Evolutionary conservation across 2,888 invertebrate genomes (phyloP), one percentile per base, ranked within the genome.

Genomic region (Caenorhabditis sp.): DNA sequence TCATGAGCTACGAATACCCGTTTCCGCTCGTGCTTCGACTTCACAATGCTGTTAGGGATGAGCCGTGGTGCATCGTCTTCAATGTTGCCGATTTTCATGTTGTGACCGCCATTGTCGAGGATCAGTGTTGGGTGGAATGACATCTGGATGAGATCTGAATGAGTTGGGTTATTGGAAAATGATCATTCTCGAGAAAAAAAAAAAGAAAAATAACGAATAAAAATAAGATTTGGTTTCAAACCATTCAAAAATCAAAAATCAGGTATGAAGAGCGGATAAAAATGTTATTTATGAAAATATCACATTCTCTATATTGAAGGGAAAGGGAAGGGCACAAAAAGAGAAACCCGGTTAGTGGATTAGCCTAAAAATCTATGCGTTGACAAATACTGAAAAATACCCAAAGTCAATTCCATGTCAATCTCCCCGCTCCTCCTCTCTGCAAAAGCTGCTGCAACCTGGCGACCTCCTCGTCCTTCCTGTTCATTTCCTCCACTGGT

Each of bases 31-130:
- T 96, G 96, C 93, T 98, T 98, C 0, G 97, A 97, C 94, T 99
- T 99, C 94, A 97, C 96, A 32, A 99, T 96, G 90, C 96, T 97
- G 93, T 99, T 99, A 0, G 98, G 97, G 64, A 97, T 94, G 18
- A 96, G 80, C 81, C 71, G 80, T 8, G 84, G 83, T 18, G 47
- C 60, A 20, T 77, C 80, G 9, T 71, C 65, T 3, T 24, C 61
- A 6, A 53, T 50, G 8, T 28, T 56, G 51, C 90, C 91, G 2
- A 87, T 82, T 64, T 90, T 89, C 40, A 90, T 64, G 11, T 78
- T 78, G 53, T 85, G 81, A 6, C 85, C 90, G 37, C 91, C 91
- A 80, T 91, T 91, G 76, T 91, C 91, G 26, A 91, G 40, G 55
- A 91, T 84, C 1, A 91, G 6, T 18, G 70, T 81, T 1, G 67